phyloP scores from a whole-genome alignment of 2,113 vertebrate genomes.

The Anarhynchus alexandrinus region DNA sequence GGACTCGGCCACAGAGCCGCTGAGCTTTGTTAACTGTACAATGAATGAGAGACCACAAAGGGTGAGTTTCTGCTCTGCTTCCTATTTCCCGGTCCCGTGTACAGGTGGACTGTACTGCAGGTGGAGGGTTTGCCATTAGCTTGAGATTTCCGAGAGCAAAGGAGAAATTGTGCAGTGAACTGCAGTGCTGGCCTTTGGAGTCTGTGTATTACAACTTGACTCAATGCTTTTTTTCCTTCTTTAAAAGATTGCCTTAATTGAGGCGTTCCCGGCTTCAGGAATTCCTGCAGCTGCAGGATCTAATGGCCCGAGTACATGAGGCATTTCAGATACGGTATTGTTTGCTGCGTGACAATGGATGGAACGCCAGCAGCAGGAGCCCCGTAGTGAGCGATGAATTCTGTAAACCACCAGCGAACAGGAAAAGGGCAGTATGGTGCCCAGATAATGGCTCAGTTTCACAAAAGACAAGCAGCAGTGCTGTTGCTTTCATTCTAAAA shows the following conservation, averaged over 20 bases:
- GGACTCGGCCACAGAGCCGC: slow-evolving; percentile 48
- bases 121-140: neutral
- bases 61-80: slow-evolving; percentile 70
- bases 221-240: neutral
- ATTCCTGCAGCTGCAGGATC: neutral
- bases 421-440: neutral
- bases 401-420: neutral
- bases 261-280: neutral
- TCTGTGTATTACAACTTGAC: neutral
- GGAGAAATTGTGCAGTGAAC: neutral
- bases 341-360: neutral
- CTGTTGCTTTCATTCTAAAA: neutral
- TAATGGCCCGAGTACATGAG: neutral
- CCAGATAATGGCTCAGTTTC: neutral
- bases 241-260: neutral
- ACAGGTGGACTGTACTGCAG: too few species aligned
- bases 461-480: neutral
- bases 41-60: slow-evolving; percentile 87
- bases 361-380: neutral
- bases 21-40: slow-evolving; percentile 82
- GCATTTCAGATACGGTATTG: neutral
- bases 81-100: neutral
- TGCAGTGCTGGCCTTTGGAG: neutral
- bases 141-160: neutral
- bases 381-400: neutral